Evolutionary conservation across 2,113 vertebrate species (phyloP).

Genomic region (Dendropsophus ebraccatus): DNA sequence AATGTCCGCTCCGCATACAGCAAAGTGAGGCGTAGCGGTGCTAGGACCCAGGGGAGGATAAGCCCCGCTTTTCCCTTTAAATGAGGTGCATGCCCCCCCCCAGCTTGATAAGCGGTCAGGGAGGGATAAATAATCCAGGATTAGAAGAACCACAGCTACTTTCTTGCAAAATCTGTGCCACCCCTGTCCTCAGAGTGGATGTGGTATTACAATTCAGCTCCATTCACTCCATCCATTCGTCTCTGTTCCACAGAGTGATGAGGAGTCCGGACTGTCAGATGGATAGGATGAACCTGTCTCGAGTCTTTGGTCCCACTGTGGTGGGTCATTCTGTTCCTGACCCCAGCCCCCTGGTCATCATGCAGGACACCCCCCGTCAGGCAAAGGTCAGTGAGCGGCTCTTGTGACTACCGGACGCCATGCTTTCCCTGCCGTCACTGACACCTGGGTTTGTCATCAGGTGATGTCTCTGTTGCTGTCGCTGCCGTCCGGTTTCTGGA

Average conservation of each 20-base stretch:
- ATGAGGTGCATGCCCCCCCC: too few relatives aligned
- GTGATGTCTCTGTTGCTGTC: conserved; percentile 77
- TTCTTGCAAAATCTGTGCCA: too few relatives aligned
- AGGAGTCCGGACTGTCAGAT: conserved; percentile 79
- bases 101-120: too few relatives aligned
- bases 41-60: too few relatives aligned
- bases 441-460: conserved; percentile 64
- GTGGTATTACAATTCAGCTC: too few relatives aligned
- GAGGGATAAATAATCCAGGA: too few relatives aligned
- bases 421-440: background rate
- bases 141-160: too few relatives aligned
- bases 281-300: conserved; percentile 79
- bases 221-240: too few relatives aligned
- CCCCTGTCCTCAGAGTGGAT: too few relatives aligned
- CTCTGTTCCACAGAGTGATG: conserved; percentile 69
- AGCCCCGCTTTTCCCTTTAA: too few relatives aligned
- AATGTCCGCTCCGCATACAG: too few relatives aligned
- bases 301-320: conserved; percentile 84
- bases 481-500: conserved; percentile 77
- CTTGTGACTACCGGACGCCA: background rate
- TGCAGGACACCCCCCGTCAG: conserved; percentile 80
- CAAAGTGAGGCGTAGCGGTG: too few relatives aligned
- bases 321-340: conserved; percentile 78
- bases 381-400: conserved; percentile 73
- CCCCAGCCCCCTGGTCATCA: conserved; percentile 76